Evolutionary conservation across 2,113 vertebrate genomes (phyloP).

Genomic region (Dicentrarchus labrax): DNA sequence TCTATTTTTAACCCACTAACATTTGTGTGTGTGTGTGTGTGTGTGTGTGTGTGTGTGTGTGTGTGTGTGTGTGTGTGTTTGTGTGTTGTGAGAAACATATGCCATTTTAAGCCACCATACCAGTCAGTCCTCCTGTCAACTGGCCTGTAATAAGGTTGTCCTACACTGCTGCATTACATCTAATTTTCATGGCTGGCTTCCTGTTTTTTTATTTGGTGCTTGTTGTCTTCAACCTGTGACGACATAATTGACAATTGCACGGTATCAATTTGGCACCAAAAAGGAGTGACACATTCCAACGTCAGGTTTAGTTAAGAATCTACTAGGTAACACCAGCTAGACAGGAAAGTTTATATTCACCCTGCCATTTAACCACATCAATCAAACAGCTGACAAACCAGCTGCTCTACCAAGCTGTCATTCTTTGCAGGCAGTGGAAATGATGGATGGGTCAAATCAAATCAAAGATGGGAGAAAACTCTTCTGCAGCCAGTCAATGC

Average conservation of each 20-base stretch:
- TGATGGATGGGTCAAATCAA: background rate
- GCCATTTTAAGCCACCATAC: slow-evolving; percentile 38
- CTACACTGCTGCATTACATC: slow-evolving; percentile 15
- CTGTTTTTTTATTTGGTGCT: slow-evolving; percentile 16
- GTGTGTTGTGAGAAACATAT: slow-evolving; percentile 32
- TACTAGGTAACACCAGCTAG: background rate
- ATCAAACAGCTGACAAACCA: background rate
- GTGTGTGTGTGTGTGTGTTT: background rate
- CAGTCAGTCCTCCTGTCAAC: slow-evolving; percentile 19
- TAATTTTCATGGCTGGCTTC: slow-evolving; percentile 16
- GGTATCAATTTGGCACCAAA: background rate
- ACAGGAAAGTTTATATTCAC: background rate
- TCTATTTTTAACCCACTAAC: background rate
- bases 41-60: background rate
- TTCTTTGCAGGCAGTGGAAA: slow-evolving; percentile 1
- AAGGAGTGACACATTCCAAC: background rate
- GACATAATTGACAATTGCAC: background rate
- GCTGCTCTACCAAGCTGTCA: slow-evolving; percentile 8
- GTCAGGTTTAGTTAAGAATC: slow-evolving; percentile 16
- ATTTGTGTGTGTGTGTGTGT: background rate
- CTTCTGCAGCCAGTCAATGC: background rate
- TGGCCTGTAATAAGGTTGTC: slow-evolving; percentile 21
- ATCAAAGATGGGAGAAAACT: background rate
- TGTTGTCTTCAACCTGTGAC: slow-evolving; percentile 1
- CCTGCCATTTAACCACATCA: background rate